A percentile compares a stretch with the other conserved stretches of the same genome.
Conservation (phyloP, 2,797 vertebrate species). For the Esox lucius region DNA sequence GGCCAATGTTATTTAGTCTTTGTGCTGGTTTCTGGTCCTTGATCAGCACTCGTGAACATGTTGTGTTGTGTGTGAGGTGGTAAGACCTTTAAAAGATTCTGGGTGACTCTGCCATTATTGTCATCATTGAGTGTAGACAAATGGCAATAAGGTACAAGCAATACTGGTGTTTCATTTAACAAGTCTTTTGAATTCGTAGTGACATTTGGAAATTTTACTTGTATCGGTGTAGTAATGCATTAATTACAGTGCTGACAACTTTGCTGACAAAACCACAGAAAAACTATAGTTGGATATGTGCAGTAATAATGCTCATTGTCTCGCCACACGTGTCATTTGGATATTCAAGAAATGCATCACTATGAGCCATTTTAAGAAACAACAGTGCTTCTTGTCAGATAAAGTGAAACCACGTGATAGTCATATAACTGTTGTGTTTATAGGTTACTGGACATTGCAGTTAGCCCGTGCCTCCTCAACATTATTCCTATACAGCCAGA, state of each 20-base stretch:
- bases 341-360: neutral
- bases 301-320: neutral
- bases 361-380: neutral
- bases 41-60: neutral
- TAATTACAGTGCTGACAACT: neutral
- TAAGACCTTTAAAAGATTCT: neutral
- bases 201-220: neutral
- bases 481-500: conserved; percentile 35
- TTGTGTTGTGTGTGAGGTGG: neutral
- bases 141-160: conserved; percentile 3
- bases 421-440: too few species aligned
- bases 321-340: too few species aligned
- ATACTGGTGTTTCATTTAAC: conserved; percentile 2
- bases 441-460: too few species aligned
- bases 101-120: conserved; percentile 57
- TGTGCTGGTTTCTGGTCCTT: neutral
- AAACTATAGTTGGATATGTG: neutral
- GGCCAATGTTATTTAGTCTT: too few species aligned
- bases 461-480: neutral
- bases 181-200: conserved; percentile 6
- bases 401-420: neutral
- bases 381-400: neutral
- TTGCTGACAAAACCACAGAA: neutral
- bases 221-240: neutral
- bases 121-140: conserved; percentile 47